A percentile compares a stretch with the other conserved stretches of the same genome.
These are phyloP conservation scores for Heteromurus nitidus DNA, from an alignment of 2,888 invertebrate species.

Conservation along the genomic window DNA sequence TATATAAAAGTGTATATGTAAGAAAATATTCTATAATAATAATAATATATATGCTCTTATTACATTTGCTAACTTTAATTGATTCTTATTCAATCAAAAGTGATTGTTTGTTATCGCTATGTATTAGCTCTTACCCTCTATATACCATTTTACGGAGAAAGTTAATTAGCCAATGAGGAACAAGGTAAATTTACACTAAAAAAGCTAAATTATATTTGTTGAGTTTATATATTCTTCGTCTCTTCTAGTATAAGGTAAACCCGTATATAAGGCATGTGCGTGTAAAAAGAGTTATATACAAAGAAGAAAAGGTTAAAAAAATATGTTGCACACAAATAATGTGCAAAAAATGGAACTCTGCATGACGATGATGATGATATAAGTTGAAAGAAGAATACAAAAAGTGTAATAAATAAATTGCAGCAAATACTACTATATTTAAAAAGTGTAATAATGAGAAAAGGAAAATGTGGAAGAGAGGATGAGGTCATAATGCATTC, in stretches of 20 bases:
- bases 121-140: neutral
- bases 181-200: conserved; percentile 25
- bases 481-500: conserved; percentile 51
- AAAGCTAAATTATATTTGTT: neutral
- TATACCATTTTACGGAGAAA: neutral
- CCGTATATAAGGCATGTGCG: no score
- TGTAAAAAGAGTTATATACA: neutral
- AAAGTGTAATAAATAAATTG: conserved; percentile 23
- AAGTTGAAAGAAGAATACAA: conserved; percentile 2
- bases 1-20: no score
- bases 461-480: conserved; percentile 25
- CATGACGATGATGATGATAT: conserved; percentile 1
- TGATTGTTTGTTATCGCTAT: conserved; percentile 13
- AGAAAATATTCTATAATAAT: neutral
- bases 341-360: no score
- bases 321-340: neutral
- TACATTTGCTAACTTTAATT: neutral
- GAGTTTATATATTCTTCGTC: neutral
- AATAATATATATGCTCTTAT: neutral
- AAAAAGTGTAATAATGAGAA: conserved; percentile 15
- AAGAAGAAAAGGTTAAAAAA: neutral
- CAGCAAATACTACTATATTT: conserved; percentile 24
- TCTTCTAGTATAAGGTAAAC: neutral
- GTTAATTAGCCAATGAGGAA: conserved; percentile 36
- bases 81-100: conserved; percentile 2